Conservation (phyloP, 2,888 invertebrate species). For the Aricia artaxerxes region DNA sequence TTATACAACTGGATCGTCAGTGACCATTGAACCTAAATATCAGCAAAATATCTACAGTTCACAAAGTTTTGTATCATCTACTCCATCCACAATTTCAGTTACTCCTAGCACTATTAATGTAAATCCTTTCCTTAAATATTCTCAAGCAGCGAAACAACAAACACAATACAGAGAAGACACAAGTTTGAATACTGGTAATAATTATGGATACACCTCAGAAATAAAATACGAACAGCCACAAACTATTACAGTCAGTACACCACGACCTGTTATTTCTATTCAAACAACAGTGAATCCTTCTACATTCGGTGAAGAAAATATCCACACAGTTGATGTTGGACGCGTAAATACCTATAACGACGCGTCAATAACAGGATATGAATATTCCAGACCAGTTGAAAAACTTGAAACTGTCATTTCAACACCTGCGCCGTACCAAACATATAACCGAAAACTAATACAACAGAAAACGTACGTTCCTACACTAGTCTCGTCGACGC, state of each 20-base stretch:
- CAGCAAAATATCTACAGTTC: conserved; percentile 57
- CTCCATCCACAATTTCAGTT: conserved; percentile 39
- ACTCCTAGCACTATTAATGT: conserved; percentile 44
- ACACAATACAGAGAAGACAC: conserved; percentile 59
- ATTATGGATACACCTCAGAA: conserved; percentile 45
- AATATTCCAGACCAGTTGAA: conserved; percentile 46
- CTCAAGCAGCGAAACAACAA: conserved; percentile 59
- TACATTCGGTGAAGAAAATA: conserved; percentile 60
- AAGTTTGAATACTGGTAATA: conserved; percentile 50
- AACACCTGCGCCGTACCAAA: conserved; percentile 50
- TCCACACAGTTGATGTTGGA: conserved; percentile 61
- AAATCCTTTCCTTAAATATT: conserved; percentile 44
- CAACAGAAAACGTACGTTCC: conserved; percentile 26
- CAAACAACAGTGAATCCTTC: conserved; percentile 53
- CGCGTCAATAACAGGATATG: conserved; percentile 48
- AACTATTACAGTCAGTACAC: conserved; percentile 53
- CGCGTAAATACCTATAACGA: conserved; percentile 54
- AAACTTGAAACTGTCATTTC: conserved; percentile 56
- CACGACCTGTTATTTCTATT: conserved; percentile 43
- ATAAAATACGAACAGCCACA: conserved; percentile 59
- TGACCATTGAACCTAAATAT: conserved; percentile 37
- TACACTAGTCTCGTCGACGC: conserved; percentile 56
- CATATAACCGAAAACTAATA: not conserved
- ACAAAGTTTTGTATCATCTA: conserved; percentile 50
- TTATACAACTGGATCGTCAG: conserved; percentile 65